Conservation (phyloP, 2,888 invertebrate genomes). For the Atrina japonica region DNA sequence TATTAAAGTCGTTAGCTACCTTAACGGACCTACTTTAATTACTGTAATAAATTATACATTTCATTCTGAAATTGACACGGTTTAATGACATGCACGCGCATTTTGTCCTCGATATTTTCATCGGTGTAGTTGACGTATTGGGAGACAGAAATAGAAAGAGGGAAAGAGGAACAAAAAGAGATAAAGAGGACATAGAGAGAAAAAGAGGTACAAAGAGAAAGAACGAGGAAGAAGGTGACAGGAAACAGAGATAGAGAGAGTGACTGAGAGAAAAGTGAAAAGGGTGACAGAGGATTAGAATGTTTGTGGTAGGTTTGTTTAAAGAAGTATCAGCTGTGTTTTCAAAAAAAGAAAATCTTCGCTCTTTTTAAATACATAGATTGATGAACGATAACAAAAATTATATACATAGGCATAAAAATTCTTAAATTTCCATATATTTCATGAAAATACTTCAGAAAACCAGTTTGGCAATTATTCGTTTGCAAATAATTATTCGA, state of each 20-base stretch:
- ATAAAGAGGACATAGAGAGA: background rate
- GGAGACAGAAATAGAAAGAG: slow-evolving; percentile 3
- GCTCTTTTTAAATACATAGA: no score
- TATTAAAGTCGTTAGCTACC: slow-evolving; percentile 32
- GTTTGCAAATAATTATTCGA: no score
- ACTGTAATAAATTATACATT: slow-evolving; percentile 18
- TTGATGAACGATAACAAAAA: no score
- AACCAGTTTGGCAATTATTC: no score
- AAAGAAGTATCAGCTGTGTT: no score
- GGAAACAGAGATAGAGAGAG: slow-evolving; percentile 2
- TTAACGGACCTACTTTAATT: slow-evolving; percentile 21
- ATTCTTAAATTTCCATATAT: no score
- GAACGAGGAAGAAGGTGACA: background rate
- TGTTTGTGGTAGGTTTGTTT: background rate
- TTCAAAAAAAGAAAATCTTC: no score
- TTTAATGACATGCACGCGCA: background rate
- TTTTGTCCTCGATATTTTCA: background rate
- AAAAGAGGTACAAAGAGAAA: background rate
- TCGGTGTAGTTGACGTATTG: background rate
- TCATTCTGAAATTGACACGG: slow-evolving; percentile 4
- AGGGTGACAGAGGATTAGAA: background rate
- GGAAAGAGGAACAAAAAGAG: background rate
- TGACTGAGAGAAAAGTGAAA: background rate
- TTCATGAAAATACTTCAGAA: no score
- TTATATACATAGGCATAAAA: no score